Percentiles rank a stretch among this genome's conserved stretches.
Evolutionary conservation across 2,113 vertebrate species (phyloP).

Genomic region (Apaloderma vittatum): DNA sequence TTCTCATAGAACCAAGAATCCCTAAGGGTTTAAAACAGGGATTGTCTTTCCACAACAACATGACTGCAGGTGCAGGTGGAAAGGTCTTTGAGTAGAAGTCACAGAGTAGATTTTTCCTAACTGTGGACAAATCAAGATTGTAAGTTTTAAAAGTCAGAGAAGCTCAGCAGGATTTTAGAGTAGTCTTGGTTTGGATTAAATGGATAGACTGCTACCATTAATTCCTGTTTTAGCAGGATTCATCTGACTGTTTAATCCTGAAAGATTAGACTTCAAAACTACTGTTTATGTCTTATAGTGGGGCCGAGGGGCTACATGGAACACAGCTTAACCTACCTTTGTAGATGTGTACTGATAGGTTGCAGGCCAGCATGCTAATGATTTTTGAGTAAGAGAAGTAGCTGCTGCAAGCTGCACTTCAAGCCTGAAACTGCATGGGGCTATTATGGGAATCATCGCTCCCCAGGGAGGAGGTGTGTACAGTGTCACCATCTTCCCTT

Average conservation of each 20-base stretch:
- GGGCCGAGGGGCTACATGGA: rapidly evolving
- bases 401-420: background rate
- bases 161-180: background rate
- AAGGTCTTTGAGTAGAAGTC: background rate
- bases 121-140: background rate
- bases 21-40: background rate
- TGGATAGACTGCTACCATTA: background rate
- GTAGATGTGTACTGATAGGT: too few species aligned
- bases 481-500: background rate
- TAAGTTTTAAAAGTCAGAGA: background rate
- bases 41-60: background rate
- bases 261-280: background rate
- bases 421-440: background rate
- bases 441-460: background rate
- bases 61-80: background rate
- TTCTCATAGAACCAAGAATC: background rate
- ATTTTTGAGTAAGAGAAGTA: background rate
- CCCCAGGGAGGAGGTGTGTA: background rate
- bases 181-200: background rate
- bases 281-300: background rate
- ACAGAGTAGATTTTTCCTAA: background rate
- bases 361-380: rapidly evolving
- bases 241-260: background rate
- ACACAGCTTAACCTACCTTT: background rate
- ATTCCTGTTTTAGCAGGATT: background rate